phyloP scores from a whole-genome alignment of 2,797 vertebrate genomes.

The Gephyroberyx darwinii region DNA sequence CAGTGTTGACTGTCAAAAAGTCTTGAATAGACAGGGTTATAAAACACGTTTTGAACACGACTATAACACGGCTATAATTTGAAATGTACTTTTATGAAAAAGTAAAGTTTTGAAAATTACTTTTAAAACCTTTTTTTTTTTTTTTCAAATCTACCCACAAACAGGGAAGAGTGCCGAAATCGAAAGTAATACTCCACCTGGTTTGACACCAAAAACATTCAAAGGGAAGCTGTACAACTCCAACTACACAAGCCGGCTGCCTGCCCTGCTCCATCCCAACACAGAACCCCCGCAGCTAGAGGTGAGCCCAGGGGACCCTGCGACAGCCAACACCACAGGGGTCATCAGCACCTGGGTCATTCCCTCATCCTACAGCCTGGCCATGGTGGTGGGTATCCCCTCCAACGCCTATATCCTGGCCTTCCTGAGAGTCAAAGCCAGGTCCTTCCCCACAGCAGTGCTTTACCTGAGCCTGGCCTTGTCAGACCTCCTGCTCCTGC shows the following conservation, averaged over 20 bases:
- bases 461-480: constrained; percentile 89
- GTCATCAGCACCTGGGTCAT: constrained; percentile 86
- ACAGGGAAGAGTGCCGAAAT: constrained; percentile 51
- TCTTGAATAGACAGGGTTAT: too few species aligned
- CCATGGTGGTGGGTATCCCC: constrained; percentile 87
- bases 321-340: constrained; percentile 78
- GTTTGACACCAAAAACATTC: constrained; percentile 61
- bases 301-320: constrained; percentile 50
- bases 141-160: not conserved
- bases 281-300: constrained; percentile 38
- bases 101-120: not conserved
- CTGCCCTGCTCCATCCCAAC: not conserved
- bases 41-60: too few species aligned
- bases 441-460: constrained; percentile 77
- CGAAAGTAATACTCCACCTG: not conserved
- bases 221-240: not conserved
- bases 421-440: constrained; percentile 82
- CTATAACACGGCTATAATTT: too few species aligned
- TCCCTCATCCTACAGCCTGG: constrained; percentile 81
- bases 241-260: constrained; percentile 42
- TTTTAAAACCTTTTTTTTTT: constrained; percentile 15
- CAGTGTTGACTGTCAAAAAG: too few species aligned
- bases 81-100: too few species aligned
- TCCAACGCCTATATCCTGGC: constrained; percentile 85
- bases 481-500: constrained; percentile 88